Base-by-base conservation (phyloP, 2,888 invertebrate species). In the Petrolisthes cinctipes region DNA sequence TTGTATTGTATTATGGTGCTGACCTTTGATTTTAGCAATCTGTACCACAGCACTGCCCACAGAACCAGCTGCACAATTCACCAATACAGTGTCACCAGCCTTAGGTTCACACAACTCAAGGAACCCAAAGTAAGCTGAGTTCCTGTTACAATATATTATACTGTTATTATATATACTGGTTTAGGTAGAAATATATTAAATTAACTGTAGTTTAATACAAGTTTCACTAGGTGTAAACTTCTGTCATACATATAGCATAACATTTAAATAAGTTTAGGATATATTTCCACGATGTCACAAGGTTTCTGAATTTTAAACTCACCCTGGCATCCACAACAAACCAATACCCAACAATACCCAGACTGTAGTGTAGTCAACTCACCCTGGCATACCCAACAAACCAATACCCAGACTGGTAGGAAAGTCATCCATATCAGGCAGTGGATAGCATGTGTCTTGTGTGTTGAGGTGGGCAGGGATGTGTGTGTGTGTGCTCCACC, bases 41-140 rank as follows among this genome's bases (percentile, higher is more conserved):
- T 96, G 96, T 2, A 96, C 96, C 54, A 96, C 96, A 82, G 95
- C 94, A 88, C 94, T 95, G 6, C 96, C 97, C 17, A 96, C 96
- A 68, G 96, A 96, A 23, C 96, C 96, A 51, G 95, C 96, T 17
- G 96, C 96, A 5, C 95, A 95, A 56, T 95, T 95, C 1, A 97
- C 94, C 1, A 95, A 95, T 17, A 96, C 94, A 0, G 95, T 95
- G 92, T 97, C 96, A 11, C 95, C 96, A 5, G 94, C 91, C 93
- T 96, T 95, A 3, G 96, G 96, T 89, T 95, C 92, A 91, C 96
- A 96, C 88, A 96, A 93, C 91, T 96, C 95, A 90, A 95, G 92
- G 14, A 96, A 93, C 0, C 96, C 96, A 93, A 96, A 96, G 92
- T 95, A 95, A 0, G 96, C 96, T 3, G 96, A 95, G 91, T 95